Evolutionary conservation across 1,140 invertebrate genomes (phyloP).

Genomic region (Drosophila pandora): DNA sequence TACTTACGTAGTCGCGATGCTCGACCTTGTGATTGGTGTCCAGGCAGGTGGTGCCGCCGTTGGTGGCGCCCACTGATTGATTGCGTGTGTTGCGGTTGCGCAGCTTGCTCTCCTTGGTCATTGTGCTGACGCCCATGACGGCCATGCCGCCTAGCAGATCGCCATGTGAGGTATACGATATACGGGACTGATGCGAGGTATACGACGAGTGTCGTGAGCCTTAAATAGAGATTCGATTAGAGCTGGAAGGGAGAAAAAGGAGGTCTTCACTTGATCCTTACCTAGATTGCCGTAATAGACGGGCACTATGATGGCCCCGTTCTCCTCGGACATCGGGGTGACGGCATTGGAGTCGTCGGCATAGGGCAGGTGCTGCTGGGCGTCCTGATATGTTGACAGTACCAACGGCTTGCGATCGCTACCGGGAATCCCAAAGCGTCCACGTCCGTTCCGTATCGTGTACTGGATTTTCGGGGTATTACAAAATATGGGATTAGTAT

Average conservation of each 20-base stretch:
- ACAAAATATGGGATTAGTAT: conserved; percentile 53
- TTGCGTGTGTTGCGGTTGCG: conserved; percentile 90
- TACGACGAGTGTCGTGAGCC: conserved; percentile 96
- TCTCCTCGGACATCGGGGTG: conserved; percentile 99
- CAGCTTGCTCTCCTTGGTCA: conserved; percentile 93
- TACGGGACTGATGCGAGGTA: conserved; percentile 95
- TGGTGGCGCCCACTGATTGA: conserved; percentile 86
- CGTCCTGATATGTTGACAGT: conserved; percentile 96
- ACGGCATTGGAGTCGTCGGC: conserved; percentile 99
- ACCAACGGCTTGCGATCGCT: conserved; percentile 97
- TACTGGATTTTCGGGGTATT: conserved; percentile 55
- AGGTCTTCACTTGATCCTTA: conserved; percentile 51
- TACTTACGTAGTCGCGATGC: conserved; percentile 89
- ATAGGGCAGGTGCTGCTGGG: conserved; percentile 97
- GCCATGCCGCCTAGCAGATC: conserved; percentile 91
- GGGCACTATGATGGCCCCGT: conserved; percentile 96
- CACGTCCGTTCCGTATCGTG: conserved; percentile 92
- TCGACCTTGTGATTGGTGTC: conserved; percentile 88
- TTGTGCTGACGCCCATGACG: conserved; percentile 86
- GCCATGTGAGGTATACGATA: conserved; percentile 96
- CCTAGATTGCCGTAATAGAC: conserved; percentile 93
- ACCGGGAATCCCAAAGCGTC: conserved; percentile 87
- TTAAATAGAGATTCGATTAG: conserved; percentile 45
- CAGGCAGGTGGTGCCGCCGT: conserved; percentile 84
- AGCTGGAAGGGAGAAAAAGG: rapidly evolving